Percentiles rank a stretch among this genome's conserved stretches.
Conservation (phyloP, 2,797 vertebrate species). For the Cetoscarus ocellatus region DNA sequence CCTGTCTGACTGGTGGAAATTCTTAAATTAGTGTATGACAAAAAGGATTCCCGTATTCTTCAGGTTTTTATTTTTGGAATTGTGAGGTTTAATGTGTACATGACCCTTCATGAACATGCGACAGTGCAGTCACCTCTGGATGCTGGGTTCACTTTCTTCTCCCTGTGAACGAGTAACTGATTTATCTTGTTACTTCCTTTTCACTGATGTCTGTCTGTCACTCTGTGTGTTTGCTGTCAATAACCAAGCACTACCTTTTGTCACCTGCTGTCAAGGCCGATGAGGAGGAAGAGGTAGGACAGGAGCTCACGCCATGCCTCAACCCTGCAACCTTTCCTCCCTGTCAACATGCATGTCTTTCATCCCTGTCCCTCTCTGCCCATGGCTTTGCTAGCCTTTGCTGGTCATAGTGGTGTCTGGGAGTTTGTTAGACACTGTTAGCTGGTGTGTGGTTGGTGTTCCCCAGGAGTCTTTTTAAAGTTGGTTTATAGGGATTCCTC, state of each 20-base stretch:
- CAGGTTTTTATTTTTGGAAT: too few relatives aligned
- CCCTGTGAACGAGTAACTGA: slow-evolving; percentile 35
- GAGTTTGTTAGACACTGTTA: slow-evolving; percentile 14
- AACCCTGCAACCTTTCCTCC: slow-evolving; percentile 22
- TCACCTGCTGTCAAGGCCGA: slow-evolving; percentile 93
- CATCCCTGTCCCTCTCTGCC: slow-evolving; percentile 27
- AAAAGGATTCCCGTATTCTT: too few relatives aligned
- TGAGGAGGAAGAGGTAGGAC: slow-evolving; percentile 98
- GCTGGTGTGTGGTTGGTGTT: slow-evolving; percentile 30
- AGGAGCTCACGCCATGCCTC: slow-evolving; percentile 57
- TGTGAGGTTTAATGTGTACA: too few relatives aligned
- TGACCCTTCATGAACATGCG: too few relatives aligned
- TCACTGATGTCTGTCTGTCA: slow-evolving; percentile 43
- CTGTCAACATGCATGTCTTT: slow-evolving; percentile 63
- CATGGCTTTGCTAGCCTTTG: slow-evolving; percentile 25
- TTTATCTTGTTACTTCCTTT: slow-evolving; percentile 52
- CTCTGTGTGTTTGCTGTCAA: slow-evolving; percentile 68
- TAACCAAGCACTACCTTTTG: slow-evolving; percentile 89
- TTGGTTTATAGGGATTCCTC: slow-evolving; percentile 33
- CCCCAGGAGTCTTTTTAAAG: slow-evolving; percentile 35
- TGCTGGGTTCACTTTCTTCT: background rate
- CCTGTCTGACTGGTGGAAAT: too few relatives aligned
- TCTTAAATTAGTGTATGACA: too few relatives aligned
- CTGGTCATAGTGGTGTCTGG: slow-evolving; percentile 42
- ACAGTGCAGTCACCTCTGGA: slow-evolving; percentile 12